Evolutionary conservation across 2,888 invertebrate genomes (phyloP).

Genomic region (Dione juno): DNA sequence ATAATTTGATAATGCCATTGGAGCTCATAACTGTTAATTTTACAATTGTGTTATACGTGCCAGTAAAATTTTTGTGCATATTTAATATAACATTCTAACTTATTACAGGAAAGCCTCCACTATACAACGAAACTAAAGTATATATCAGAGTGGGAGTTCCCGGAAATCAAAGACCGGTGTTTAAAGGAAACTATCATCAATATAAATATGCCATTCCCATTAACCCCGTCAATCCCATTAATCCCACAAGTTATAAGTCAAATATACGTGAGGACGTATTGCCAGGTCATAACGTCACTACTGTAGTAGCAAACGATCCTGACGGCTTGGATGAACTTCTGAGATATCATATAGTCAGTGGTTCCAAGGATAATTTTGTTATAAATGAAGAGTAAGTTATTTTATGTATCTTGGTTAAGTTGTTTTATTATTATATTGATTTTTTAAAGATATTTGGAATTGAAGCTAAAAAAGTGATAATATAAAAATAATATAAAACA

Average conservation of each 20-base stretch:
- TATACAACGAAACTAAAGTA: slow-evolving; percentile 86
- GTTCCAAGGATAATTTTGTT: slow-evolving; percentile 90
- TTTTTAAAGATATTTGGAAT: too few relatives aligned
- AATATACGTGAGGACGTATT: slow-evolving; percentile 88
- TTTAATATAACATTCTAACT: too few relatives aligned
- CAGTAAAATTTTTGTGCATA: too few relatives aligned
- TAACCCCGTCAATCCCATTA: slow-evolving; percentile 80
- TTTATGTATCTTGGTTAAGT: background rate
- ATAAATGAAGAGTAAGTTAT: slow-evolving; percentile 86
- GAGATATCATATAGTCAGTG: slow-evolving; percentile 87
- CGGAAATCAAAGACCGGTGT: slow-evolving; percentile 91
- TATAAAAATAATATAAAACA: too few relatives aligned
- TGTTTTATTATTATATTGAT: too few relatives aligned
- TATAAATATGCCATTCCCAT: slow-evolving; percentile 73
- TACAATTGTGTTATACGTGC: too few relatives aligned
- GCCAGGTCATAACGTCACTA: slow-evolving; percentile 87
- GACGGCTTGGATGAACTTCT: slow-evolving; percentile 89
- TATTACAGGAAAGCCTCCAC: slow-evolving; percentile 83
- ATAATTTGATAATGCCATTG: too few relatives aligned
- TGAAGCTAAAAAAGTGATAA: too few relatives aligned
- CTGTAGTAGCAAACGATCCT: slow-evolving; percentile 89
- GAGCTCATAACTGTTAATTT: too few relatives aligned
- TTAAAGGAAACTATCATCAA: slow-evolving; percentile 87
- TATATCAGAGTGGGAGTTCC: slow-evolving; percentile 90
- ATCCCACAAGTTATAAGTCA: slow-evolving; percentile 88